These are phyloP conservation scores for Strigops habroptila DNA, from an alignment of 2,113 vertebrate genomes.

Conservation along the genomic window DNA sequence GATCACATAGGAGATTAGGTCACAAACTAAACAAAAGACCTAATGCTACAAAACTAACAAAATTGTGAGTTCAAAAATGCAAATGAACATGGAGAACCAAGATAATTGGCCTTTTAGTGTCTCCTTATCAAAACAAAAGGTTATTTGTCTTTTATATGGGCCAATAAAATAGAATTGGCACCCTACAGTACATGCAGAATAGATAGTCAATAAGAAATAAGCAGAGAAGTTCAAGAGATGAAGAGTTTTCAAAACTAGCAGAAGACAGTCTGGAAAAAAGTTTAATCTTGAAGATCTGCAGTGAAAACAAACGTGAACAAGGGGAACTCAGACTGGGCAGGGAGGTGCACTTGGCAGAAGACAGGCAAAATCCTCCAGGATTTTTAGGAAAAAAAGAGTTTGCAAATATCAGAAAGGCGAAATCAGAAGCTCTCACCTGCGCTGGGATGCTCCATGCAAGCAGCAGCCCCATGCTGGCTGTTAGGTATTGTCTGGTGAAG, in stretches of 20 bases:
- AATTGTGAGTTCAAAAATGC: slow-evolving; percentile 28
- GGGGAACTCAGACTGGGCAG: background rate
- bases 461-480: background rate
- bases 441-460: background rate
- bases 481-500: background rate
- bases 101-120: slow-evolving; percentile 59
- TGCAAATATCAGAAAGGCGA: background rate
- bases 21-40: background rate
- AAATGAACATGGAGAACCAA: background rate
- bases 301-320: background rate
- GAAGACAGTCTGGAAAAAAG: background rate
- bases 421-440: background rate
- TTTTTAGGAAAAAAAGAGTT: background rate
- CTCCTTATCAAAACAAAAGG: slow-evolving; percentile 55
- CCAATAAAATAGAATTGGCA: slow-evolving; percentile 52
- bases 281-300: background rate
- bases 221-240: background rate
- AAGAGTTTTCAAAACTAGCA: background rate
- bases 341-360: background rate
- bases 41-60: slow-evolving; percentile 15
- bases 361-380: background rate
- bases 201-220: slow-evolving; percentile 25
- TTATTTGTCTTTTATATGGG: slow-evolving; percentile 66
- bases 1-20: background rate
- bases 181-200: slow-evolving; percentile 11